A percentile compares a stretch with the other conserved stretches of the same genome.
These are phyloP conservation scores for Malacoctenus gilli DNA, from an alignment of 2,797 vertebrate species.

Conservation along the genomic window DNA sequence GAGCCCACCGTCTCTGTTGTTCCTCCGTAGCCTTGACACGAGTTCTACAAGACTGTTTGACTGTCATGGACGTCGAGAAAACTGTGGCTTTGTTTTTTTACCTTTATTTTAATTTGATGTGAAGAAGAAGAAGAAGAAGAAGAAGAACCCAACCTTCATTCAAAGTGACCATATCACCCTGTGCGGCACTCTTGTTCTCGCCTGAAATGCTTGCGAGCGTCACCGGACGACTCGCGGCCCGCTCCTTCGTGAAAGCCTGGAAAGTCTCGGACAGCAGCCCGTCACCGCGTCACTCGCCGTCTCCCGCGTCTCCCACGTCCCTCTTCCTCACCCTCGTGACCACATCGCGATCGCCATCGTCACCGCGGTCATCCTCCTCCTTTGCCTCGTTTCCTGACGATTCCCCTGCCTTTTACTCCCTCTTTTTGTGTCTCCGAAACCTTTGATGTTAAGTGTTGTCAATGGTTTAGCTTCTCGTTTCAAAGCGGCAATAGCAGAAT, in stretches of 20 bases:
- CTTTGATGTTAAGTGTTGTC: slow-evolving; percentile 97
- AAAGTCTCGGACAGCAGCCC: slow-evolving; percentile 57
- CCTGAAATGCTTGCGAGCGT: slow-evolving; percentile 48
- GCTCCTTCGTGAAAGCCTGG: slow-evolving; percentile 35
- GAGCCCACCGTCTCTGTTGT: slow-evolving; percentile 17
- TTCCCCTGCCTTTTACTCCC: slow-evolving; percentile 73
- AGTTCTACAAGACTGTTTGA: slow-evolving; percentile 64
- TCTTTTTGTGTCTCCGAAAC: slow-evolving; percentile 89
- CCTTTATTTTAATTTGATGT: slow-evolving; percentile 45
- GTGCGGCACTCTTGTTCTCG: slow-evolving; percentile 60
- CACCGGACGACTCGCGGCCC: too few relatives aligned
- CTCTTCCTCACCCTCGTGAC: slow-evolving; percentile 32
- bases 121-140: too few relatives aligned
- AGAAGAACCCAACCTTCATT: too few relatives aligned
- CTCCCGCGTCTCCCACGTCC: slow-evolving; percentile 48
- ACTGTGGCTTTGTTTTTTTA: slow-evolving; percentile 53
- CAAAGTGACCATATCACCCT: slow-evolving; percentile 62
- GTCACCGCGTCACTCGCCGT: slow-evolving; percentile 57
- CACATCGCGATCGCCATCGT: slow-evolving; percentile 54
- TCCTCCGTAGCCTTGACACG: slow-evolving; percentile 45
- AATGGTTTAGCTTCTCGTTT: slow-evolving; percentile 94
- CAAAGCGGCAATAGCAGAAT: slow-evolving; percentile 94
- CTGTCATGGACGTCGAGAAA: slow-evolving; percentile 52
- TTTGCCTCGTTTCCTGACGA: slow-evolving; percentile 55
- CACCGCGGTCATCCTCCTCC: slow-evolving; percentile 49